Percentiles rank a stretch among this genome's conserved stretches.
Conservation (phyloP, 92 coral and sea anemone species). For the Palythoa grandis region DNA sequence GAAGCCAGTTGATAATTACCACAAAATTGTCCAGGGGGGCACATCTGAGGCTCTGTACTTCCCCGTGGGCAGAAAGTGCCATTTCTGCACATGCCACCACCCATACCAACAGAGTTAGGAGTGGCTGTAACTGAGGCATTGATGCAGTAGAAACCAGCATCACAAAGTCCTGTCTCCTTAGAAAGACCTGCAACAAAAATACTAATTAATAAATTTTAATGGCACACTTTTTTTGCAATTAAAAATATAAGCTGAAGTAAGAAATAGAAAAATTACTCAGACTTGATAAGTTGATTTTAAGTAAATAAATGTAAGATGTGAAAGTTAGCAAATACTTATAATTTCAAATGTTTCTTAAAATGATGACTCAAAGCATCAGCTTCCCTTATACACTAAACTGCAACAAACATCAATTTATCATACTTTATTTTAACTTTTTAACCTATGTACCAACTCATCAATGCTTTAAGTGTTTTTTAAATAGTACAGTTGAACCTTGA, state of each 20-base stretch:
- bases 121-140: constrained; percentile 74
- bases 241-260: neutral
- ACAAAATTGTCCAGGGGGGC: constrained; percentile 81
- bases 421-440: no score
- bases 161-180: constrained; percentile 84
- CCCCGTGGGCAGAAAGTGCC: constrained; percentile 93
- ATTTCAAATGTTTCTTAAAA: no score
- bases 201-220: neutral
- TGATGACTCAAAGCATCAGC: no score
- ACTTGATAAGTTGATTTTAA: no score
- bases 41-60: constrained; percentile 70
- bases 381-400: no score
- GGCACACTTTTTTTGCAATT: neutral
- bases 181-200: constrained; percentile 63
- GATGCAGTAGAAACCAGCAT: constrained; percentile 86
- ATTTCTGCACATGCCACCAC: constrained; percentile 86
- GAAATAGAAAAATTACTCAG: no score
- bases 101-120: constrained; percentile 65
- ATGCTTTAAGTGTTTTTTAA: no score
- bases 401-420: no score
- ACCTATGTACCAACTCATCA: no score
- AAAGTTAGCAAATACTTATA: no score
- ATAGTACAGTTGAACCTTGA: no score
- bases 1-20: constrained; percentile 61
- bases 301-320: no score